These are phyloP conservation scores for Tachina fera DNA, from an alignment of 2,888 invertebrate species.

Conservation along the genomic window DNA sequence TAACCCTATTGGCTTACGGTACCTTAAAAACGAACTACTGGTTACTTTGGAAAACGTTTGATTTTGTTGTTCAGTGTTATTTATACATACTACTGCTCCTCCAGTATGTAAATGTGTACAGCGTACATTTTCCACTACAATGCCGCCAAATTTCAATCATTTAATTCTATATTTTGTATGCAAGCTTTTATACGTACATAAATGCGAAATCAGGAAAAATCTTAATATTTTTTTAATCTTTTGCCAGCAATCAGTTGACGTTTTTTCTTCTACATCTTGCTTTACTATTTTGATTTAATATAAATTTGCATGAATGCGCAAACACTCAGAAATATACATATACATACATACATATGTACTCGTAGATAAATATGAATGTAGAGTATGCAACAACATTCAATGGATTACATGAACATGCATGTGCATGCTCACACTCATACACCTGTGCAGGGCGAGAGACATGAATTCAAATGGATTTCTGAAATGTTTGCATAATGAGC, in stretches of 20 bases:
- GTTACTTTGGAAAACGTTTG: too few species aligned
- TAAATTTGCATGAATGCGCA: conserved; percentile 51
- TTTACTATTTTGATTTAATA: conserved; percentile 55
- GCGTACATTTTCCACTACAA: background rate
- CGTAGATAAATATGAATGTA: conserved; percentile 5
- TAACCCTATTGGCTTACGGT: too few species aligned
- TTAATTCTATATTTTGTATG: conserved; percentile 8
- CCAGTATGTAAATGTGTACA: too few species aligned
- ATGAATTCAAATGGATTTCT: conserved; percentile 39
- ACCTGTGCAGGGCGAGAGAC: background rate
- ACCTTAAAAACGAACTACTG: too few species aligned
- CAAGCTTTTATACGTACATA: background rate
- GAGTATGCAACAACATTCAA: conserved; percentile 4
- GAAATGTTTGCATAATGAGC: conserved; percentile 58
- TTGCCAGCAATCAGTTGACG: conserved; percentile 45
- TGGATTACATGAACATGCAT: conserved; percentile 13
- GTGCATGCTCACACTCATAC: background rate
- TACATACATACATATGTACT: too few species aligned
- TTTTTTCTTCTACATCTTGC: background rate
- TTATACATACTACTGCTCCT: too few species aligned
- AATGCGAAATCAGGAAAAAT: conserved; percentile 48
- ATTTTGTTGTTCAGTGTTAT: too few species aligned
- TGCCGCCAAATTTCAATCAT: conserved; percentile 26
- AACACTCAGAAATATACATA: background rate
- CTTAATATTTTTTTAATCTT: conserved; percentile 39